phyloP scores from a whole-genome alignment of 2,113 vertebrate genomes.

The Pimephales promelas region DNA sequence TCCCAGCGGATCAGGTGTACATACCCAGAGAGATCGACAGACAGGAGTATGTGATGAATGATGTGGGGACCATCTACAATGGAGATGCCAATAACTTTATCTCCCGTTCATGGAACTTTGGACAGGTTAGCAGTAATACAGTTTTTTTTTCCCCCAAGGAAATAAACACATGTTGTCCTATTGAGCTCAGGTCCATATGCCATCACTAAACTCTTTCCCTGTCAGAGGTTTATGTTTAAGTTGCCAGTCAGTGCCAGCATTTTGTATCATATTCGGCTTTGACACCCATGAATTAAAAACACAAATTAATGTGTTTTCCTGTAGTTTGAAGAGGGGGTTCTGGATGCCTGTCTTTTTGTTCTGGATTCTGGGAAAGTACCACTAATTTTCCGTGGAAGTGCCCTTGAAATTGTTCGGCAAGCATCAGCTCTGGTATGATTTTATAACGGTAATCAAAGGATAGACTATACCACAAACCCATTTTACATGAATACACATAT shows the following conservation, averaged over 20 bases:
- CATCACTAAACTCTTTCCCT: not conserved
- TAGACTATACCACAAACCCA: not conserved
- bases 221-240: no score
- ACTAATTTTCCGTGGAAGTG: slow-evolving; percentile 78
- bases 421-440: slow-evolving; percentile 85
- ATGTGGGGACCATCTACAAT: slow-evolving; percentile 81
- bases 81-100: slow-evolving; percentile 66
- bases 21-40: slow-evolving; percentile 75
- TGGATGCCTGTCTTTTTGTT: slow-evolving; percentile 85
- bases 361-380: slow-evolving; percentile 84
- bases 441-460: not conserved
- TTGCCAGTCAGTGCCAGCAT: no score
- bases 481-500: not conserved
- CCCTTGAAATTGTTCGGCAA: slow-evolving; percentile 81
- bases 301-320: not conserved
- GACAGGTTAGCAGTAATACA: slow-evolving; percentile 75
- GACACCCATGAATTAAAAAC: not conserved
- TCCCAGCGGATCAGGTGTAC: slow-evolving; percentile 83
- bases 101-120: slow-evolving; percentile 83
- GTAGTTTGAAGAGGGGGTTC: slow-evolving; percentile 84
- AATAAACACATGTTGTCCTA: not conserved
- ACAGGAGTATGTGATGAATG: slow-evolving; percentile 87
- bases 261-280: not conserved
- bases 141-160: not conserved
- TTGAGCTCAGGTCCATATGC: not conserved